phyloP scores from a whole-genome alignment of 1,140 invertebrate genomes.

The Bombus difficillimus region DNA sequence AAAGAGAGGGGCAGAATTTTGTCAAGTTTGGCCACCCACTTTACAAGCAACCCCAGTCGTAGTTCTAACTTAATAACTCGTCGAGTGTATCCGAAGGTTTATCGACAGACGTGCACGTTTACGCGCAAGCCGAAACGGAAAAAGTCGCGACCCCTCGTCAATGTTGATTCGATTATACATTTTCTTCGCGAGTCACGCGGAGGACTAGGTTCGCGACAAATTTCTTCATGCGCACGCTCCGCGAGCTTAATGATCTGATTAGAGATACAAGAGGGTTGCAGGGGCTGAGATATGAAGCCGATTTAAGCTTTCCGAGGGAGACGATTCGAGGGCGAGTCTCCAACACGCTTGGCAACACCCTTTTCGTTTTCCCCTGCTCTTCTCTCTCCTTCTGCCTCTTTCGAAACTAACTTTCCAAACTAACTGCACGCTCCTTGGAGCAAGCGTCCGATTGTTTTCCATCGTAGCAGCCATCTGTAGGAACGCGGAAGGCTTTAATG shows the following conservation, averaged over 20 bases:
- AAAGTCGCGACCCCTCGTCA: constrained; percentile 8
- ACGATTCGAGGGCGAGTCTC: constrained; percentile 43
- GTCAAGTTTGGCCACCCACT: not conserved
- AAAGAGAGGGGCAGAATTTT: not conserved
- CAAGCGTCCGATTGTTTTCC: constrained; percentile 48
- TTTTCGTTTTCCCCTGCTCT: constrained; percentile 12
- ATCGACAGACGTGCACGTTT: not conserved
- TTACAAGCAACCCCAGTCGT: not conserved
- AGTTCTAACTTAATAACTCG: constrained; percentile 15
- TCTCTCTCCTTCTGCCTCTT: constrained; percentile 39
- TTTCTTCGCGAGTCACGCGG: constrained; percentile 19
- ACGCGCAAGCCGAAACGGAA: not conserved
- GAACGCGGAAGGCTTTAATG: constrained; percentile 50
- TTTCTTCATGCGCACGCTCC: constrained; percentile 57
- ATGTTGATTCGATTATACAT: constrained; percentile 46
- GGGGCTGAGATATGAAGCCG: constrained; percentile 65
- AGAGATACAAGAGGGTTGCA: constrained; percentile 65
- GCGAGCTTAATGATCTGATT: constrained; percentile 71
- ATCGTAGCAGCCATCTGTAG: constrained; percentile 45
- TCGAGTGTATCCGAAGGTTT: constrained; percentile 7
- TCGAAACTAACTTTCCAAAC: constrained; percentile 55
- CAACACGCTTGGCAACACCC: constrained; percentile 70
- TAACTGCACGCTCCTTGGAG: constrained; percentile 45
- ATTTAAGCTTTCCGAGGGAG: constrained; percentile 71
- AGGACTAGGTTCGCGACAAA: constrained; percentile 20